Evolutionary conservation across 2,888 invertebrate genomes (phyloP), one percentile per base, ranked within the genome.

Genomic region (Ichneumoninae sp.): DNA sequence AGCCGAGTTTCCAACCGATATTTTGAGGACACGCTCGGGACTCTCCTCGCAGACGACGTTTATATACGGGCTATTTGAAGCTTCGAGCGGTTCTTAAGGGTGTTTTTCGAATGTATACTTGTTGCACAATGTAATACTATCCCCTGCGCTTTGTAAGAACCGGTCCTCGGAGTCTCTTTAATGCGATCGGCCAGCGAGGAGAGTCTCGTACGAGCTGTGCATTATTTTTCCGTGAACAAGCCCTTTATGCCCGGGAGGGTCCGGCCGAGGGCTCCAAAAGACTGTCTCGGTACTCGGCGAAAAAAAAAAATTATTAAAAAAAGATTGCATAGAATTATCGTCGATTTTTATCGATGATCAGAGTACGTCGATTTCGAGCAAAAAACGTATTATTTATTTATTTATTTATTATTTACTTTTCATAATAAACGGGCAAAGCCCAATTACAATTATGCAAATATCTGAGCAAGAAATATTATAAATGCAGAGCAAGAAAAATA

Each of bases 71-170:
- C 92, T 92, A 93, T 93, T 93, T 92, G 91, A 93, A 90, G 89
- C 83, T 87, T 91, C 86, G 86, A 90, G 89, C 88, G 80, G 85
- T 91, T 91, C 92, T 92, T 91, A 90, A 91, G 92, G 91, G 90
- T 92, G 92, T 92, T 75, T 93, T 92, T 92, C 89, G 87, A 90
- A 91, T 89, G 80, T 85, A 89, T 90, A 92, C 92, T 93, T 92
- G 91, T 92, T 91, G 91, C 92, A 93, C 93, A 93, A 92, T 93
- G 93, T 93, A 93, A 93, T 91, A 91, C 91, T 93, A 93, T 92
- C 91, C 92, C 89, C 86, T 87, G 76, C 50, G 71, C 79, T 85
- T 90, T 89, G 87, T 89, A 85, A 70, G 74, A 69, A 85, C 74
- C 83, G 85, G 89, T 88, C 83, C 89, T 90, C 89, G 86, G 87